Evolutionary conservation across 2,113 vertebrate species (phyloP), one percentile per base, ranked within the genome.

Genomic region (Equus przewalskii): DNA sequence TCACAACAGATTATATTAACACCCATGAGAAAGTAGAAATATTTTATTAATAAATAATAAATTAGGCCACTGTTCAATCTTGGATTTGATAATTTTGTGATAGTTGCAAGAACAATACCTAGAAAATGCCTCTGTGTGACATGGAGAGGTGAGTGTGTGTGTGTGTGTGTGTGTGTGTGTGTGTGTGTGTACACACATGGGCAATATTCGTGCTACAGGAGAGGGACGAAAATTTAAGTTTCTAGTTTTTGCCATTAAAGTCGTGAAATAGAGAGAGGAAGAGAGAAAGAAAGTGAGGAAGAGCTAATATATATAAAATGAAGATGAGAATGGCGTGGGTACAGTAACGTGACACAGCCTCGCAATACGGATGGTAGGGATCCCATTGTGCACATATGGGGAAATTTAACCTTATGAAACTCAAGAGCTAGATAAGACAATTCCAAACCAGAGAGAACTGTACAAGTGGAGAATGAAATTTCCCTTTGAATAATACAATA

Each of bases 181-280:
- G 49, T 44, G 7, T 13, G 2, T 11, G 7, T 6, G 13, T 11
- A 2, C 10, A 12, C 10, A 41, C 21, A 13, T 46, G 21, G 54
- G 54, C 22, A 62, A 44, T 78, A 49, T 65, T 90, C 30, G 22
- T 2, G 16, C 3, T 89, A 30, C 18, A 79, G 30, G 54, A 91
- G 44, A 86, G 18, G 13, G 91, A 56, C 84, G 69, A 58, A 93
- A 85, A 82, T 73, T 24, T 69, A 85, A 54, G 9, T 79, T 94
- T 92, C 73, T 89, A 89, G 88, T 79, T 95, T 95, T 96, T 96
- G 30, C 44, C n/a, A 24, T 67, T 86, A 62, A 88, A 58, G 18
- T 87, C 41, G 79, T 92, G n/a, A 93, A 44, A 60, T 13, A 87
- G 60, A 28, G 14, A 75, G 11, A 60, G 16, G 11, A 9, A 56